Evolutionary conservation across 1,140 invertebrate species (phyloP), one percentile per base, ranked within the genome.

Genomic region (Telenomus remus): DNA sequence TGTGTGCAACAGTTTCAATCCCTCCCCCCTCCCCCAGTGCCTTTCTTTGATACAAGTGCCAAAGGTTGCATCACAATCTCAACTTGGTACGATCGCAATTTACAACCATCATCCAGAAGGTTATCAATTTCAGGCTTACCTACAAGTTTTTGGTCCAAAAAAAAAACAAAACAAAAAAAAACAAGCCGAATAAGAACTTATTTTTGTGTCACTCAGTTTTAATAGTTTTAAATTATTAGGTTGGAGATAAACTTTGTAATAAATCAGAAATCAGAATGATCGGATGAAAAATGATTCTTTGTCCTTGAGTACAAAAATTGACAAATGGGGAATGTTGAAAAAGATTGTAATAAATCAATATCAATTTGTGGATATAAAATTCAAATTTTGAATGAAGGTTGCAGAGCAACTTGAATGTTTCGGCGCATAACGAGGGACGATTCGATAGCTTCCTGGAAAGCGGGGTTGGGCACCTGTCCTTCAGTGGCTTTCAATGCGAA

Each of bases 391-490:
- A 27, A n/a, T n/a, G 37, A 39, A 39, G 37, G 3, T 9, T 68
- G 57, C 43, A 54, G 63, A 50, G 51, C 64, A 77, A 77, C 49
- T 63, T 47, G 68, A 77, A 76, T 68, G 80, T 75, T 82, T 78
- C 66, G 61, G 73, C 77, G 57, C 69, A 79, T 66, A 76, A 83
- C 76, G 79, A 82, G 79, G 81, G 80, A 81, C 80, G 69, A 69
- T 73, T 75, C 63, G 12, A 46, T 53, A 65, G 81, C 84, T 87
- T 87, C 85, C 86, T 85, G 83, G 86, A 87, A 87, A 85, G 84
- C 79, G 80, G 82, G 83, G 83, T 83, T 82, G 85, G 82, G 82
- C 86, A 87, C 86, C 86, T 87, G 86, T 85, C 84, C 83, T 81
- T 84, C 85, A 86, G 85, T 72, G 85, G 64, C 51, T 80, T 53